Percentiles rank a stretch among this genome's conserved stretches.
Evolutionary conservation across 2,888 invertebrate species (phyloP).

Genomic region (Empis stercorea): DNA sequence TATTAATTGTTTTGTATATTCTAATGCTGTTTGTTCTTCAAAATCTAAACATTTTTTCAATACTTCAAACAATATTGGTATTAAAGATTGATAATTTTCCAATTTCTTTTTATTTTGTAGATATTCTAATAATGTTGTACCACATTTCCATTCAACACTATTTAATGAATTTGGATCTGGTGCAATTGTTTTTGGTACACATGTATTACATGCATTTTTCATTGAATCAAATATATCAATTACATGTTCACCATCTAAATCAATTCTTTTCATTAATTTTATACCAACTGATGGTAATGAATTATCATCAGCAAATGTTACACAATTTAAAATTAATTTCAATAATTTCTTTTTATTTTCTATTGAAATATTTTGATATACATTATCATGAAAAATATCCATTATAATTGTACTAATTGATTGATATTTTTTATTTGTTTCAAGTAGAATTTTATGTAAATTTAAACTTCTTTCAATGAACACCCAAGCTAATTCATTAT

Average conservation of each 20-base stretch:
- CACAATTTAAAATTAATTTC: slow-evolving; percentile 41
- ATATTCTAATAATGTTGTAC: slow-evolving; percentile 67
- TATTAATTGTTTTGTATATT: slow-evolving; percentile 80
- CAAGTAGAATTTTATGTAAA: slow-evolving; percentile 31
- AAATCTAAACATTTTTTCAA: slow-evolving; percentile 65
- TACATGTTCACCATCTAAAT: slow-evolving; percentile 48
- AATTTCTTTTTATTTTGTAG: slow-evolving; percentile 77
- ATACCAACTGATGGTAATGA: slow-evolving; percentile 46
- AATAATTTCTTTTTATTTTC: slow-evolving; percentile 39
- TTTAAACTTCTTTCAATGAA: slow-evolving; percentile 37
- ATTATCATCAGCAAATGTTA: slow-evolving; percentile 46
- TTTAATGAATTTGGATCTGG: slow-evolving; percentile 38
- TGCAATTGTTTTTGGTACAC: not conserved
- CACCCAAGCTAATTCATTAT: slow-evolving; percentile 40
- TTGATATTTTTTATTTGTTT: slow-evolving; percentile 20
- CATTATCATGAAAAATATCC: slow-evolving; percentile 20
- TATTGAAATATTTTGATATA: slow-evolving; percentile 37
- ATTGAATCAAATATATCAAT: slow-evolving; percentile 46
- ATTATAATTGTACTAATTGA: slow-evolving; percentile 28
- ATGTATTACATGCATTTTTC: slow-evolving; percentile 34
- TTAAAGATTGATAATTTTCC: slow-evolving; percentile 47
- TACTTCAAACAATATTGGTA: slow-evolving; percentile 65
- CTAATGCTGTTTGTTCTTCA: slow-evolving; percentile 68
- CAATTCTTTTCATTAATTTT: slow-evolving; percentile 52
- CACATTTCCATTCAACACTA: slow-evolving; percentile 61